phyloP scores from a whole-genome alignment of 2,797 vertebrate species.

The Prunella strophiata region DNA sequence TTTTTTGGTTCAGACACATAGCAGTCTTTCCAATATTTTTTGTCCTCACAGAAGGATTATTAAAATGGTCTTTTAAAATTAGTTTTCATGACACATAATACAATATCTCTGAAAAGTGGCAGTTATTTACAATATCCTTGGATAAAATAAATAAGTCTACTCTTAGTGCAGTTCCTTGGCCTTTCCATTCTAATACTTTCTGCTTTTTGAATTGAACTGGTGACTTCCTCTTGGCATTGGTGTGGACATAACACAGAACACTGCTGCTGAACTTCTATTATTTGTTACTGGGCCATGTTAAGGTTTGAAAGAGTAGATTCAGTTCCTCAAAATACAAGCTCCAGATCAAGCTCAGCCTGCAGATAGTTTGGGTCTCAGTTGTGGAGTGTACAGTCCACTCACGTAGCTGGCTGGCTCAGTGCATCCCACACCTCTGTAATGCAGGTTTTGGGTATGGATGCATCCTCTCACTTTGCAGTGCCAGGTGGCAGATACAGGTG shows the following conservation, averaged over 20 bases:
- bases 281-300: background rate
- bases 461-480: background rate
- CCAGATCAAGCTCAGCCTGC: background rate
- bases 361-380: background rate
- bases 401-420: background rate
- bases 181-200: background rate
- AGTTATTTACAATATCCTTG: background rate
- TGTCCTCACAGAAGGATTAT: slow-evolving; percentile 22
- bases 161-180: background rate
- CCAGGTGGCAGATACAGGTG: background rate
- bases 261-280: background rate
- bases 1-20: slow-evolving; percentile 27
- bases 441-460: fast-evolving
- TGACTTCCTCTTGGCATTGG: background rate
- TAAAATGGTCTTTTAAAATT: slow-evolving; percentile 39
- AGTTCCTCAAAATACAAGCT: background rate
- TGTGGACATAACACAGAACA: background rate
- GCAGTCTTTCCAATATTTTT: slow-evolving; percentile 8
- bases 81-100: slow-evolving; percentile 26
- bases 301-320: background rate
- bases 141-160: slow-evolving; percentile 10
- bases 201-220: background rate
- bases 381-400: background rate
- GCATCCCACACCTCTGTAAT: background rate
- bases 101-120: slow-evolving; percentile 10